These are phyloP conservation scores for Carollia perspicillata DNA, from an alignment of 2,113 vertebrate species.

Conservation along the genomic window DNA sequence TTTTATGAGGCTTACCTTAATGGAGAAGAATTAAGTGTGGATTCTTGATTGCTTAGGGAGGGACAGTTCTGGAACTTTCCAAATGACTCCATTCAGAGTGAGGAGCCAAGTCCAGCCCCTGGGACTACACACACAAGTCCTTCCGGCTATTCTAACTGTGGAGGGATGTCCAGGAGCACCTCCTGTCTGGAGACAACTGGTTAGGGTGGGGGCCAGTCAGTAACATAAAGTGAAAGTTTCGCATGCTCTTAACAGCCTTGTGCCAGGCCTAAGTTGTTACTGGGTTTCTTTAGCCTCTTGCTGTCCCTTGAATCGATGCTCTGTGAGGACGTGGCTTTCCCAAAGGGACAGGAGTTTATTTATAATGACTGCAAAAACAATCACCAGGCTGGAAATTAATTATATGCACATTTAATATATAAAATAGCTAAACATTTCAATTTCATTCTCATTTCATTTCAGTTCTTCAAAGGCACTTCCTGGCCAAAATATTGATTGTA, in stretches of 20 bases:
- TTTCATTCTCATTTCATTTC: slow-evolving; percentile 24
- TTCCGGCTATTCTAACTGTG: slow-evolving; percentile 48
- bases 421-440: neutral
- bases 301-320: neutral
- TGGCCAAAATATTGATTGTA: slow-evolving; percentile 24
- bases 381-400: neutral
- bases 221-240: neutral
- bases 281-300: neutral
- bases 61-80: slow-evolving; percentile 42
- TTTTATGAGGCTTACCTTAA: slow-evolving; percentile 52
- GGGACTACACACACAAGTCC: slow-evolving; percentile 41
- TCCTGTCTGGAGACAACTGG: neutral
- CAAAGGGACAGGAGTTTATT: neutral
- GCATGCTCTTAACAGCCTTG: neutral
- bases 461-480: neutral
- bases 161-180: slow-evolving; percentile 38
- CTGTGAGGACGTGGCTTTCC: neutral
- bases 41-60: slow-evolving; percentile 25
- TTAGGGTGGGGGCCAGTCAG: neutral
- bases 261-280: neutral
- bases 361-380: neutral
- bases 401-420: neutral
- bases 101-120: slow-evolving; percentile 38
- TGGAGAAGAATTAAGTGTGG: neutral
- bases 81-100: neutral